A percentile compares a stretch with the other conserved stretches of the same genome.
These are phyloP conservation scores for Drosophila pseudoananassae DNA, from an alignment of 1,140 invertebrate genomes.

Conservation along the genomic window DNA sequence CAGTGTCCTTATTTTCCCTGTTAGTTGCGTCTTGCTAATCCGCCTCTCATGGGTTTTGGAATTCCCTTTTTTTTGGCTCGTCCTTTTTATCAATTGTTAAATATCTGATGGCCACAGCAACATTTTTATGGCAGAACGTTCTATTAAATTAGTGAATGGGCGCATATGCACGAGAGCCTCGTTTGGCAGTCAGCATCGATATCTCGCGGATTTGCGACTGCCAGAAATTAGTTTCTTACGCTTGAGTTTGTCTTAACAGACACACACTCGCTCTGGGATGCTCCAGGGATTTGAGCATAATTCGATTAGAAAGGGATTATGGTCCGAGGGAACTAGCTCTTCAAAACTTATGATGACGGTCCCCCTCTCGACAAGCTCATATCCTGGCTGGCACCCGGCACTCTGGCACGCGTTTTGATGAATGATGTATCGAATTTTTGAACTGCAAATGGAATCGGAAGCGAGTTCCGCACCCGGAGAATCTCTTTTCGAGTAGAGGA, in stretches of 20 bases:
- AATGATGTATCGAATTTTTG: constrained; percentile 81
- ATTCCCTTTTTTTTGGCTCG: constrained; percentile 25
- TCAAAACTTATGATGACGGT: constrained; percentile 47
- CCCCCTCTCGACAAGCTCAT: constrained; percentile 9
- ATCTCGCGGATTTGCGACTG: constrained; percentile 51
- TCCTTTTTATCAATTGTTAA: constrained; percentile 73
- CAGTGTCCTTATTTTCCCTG: constrained; percentile 14
- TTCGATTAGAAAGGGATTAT: constrained; percentile 81
- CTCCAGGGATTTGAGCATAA: constrained; percentile 70
- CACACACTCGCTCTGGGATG: constrained; percentile 34
- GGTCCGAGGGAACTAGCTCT: constrained; percentile 35
- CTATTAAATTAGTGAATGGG: constrained; percentile 70
- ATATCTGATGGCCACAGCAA: constrained; percentile 72
- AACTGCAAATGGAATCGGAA: constrained; percentile 62
- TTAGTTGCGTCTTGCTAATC: constrained; percentile 55
- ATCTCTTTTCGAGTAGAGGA: constrained; percentile 29
- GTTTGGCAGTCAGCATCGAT: constrained; percentile 27
- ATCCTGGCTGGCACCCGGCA: constrained; percentile 45
- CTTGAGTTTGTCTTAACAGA: constrained; percentile 74
- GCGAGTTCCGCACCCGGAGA: constrained; percentile 24
- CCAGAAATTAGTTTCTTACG: constrained; percentile 81
- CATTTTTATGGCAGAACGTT: constrained; percentile 71
- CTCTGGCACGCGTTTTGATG: constrained; percentile 69
- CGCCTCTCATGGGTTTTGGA: constrained; percentile 73
- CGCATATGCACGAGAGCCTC: constrained; percentile 67